Conservation (phyloP, 2,113 vertebrate species). For the Ophthalmolycus amberensis region DNA sequence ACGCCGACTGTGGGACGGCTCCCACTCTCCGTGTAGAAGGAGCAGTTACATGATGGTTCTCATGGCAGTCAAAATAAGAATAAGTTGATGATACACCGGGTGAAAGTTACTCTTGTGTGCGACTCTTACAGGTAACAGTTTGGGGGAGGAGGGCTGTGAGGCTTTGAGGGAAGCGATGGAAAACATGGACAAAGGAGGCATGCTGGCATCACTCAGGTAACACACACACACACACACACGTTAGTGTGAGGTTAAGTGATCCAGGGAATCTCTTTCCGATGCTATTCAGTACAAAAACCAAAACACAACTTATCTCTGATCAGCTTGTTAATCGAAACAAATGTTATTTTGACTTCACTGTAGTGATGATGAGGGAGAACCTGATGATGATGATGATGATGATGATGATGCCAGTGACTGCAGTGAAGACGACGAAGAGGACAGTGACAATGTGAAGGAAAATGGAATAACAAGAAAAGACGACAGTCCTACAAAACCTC, state of each 20-base stretch:
- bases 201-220: conserved; percentile 90
- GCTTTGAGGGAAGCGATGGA: conserved; percentile 89
- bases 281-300: background rate
- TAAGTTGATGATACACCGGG: background rate
- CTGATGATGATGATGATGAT: conserved; percentile 41
- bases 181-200: conserved; percentile 85
- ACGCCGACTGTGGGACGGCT: background rate
- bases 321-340: background rate
- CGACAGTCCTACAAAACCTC: conserved; percentile 61
- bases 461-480: conserved; percentile 55
- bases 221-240: too few species aligned
- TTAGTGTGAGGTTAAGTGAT: background rate
- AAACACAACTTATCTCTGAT: background rate
- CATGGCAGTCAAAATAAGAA: background rate
- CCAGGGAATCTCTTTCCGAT: background rate
- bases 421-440: conserved; percentile 33
- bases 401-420: conserved; percentile 30
- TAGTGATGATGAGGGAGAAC: conserved; percentile 85
- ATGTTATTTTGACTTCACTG: background rate
- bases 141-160: conserved; percentile 94
- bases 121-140: conserved; percentile 86
- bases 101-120: background rate
- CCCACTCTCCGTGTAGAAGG: background rate
- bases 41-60: background rate
- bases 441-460: conserved; percentile 37